Conservation (phyloP, 2,888 invertebrate species). For the Chalcis sispes region DNA sequence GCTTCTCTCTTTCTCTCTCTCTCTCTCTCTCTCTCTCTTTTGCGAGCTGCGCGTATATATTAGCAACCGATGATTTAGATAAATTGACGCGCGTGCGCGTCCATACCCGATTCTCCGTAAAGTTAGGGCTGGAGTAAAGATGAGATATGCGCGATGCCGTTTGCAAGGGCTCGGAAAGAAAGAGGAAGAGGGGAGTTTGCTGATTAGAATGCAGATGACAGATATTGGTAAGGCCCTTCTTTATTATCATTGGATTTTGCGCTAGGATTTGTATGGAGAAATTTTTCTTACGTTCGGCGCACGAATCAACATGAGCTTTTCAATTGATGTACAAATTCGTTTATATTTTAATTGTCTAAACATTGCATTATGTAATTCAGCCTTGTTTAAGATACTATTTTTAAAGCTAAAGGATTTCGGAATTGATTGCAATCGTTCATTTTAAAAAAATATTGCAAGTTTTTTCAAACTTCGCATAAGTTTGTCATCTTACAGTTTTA, state of each 20-base stretch:
- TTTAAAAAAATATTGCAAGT: too few species aligned
- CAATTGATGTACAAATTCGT: conserved; percentile 3
- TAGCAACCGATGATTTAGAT: conserved; percentile 66
- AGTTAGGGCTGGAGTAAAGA: neutral
- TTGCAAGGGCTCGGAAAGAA: conserved; percentile 2
- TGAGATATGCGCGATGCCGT: too few species aligned
- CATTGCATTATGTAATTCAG: too few species aligned
- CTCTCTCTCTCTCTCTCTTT: conserved; percentile 29
- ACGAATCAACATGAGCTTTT: conserved; percentile 7
- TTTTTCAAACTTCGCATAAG: too few species aligned
- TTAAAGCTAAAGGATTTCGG: too few species aligned
- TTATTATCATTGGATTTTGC: conserved; percentile 49
- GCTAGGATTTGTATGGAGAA: neutral
- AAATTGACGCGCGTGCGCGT: conserved; percentile 62
- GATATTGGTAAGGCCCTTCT: conserved; percentile 45
- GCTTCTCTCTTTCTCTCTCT: neutral
- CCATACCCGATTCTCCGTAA: conserved; percentile 3
- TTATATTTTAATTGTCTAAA: neutral
- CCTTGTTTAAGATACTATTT: too few species aligned
- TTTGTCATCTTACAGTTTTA: too few species aligned
- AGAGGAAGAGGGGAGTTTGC: conserved; percentile 22
- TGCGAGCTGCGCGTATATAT: conserved; percentile 1
- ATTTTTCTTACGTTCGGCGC: conserved; percentile 7
- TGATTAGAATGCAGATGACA: conserved; percentile 47
- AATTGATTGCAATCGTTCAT: too few species aligned